phyloP scores from a whole-genome alignment of 2,797 vertebrate genomes.

The Hypotaenidia philippensis region DNA sequence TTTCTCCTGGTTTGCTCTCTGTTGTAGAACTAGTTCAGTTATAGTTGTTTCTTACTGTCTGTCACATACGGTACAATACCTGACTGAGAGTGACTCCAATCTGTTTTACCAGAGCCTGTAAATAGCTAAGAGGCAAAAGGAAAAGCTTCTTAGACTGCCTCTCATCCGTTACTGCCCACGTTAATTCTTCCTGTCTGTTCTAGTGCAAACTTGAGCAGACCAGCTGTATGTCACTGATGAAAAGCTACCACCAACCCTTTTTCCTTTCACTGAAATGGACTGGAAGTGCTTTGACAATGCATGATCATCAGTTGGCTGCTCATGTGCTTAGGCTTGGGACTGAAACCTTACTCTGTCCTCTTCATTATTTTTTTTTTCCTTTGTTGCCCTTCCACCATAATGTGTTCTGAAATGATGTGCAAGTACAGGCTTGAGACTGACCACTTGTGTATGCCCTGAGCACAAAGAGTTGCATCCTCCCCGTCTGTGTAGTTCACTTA shows the following conservation, averaged over 20 bases:
- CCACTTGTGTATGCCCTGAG: not conserved
- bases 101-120: conserved; percentile 4
- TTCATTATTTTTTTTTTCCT: not conserved
- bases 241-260: not conserved
- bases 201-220: not conserved
- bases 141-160: conserved; percentile 27
- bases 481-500: not conserved
- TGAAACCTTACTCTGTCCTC: not conserved
- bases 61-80: not conserved
- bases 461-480: not conserved
- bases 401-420: not conserved
- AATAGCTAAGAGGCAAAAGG: conserved; percentile 12
- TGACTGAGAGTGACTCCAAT: not conserved
- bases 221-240: not conserved
- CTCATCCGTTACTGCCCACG: not conserved
- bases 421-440: not conserved
- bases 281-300: not conserved
- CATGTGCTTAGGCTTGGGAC: not conserved
- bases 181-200: conserved; percentile 15
- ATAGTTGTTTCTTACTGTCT: not conserved
- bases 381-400: not conserved
- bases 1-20: conserved; percentile 1
- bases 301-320: rapidly evolving
- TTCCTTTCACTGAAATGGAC: not conserved
- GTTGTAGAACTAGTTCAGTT: not conserved